These are phyloP conservation scores for Beroe forskalii DNA, from an alignment of 37 sponge, comb jelly and placozoan species.

Conservation along the genomic window DNA sequence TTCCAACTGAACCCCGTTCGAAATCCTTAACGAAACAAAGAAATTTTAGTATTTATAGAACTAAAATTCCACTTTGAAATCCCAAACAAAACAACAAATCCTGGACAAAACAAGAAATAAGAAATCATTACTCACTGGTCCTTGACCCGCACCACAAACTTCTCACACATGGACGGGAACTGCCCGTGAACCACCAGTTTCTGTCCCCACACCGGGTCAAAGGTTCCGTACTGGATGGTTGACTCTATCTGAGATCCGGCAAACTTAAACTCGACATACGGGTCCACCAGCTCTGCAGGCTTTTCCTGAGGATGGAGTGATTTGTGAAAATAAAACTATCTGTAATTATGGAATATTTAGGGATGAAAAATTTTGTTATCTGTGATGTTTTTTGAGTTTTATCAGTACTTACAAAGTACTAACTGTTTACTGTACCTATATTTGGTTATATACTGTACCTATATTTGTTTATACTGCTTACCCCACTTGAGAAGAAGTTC, in stretches of 20 bases:
- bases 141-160: conserved; percentile 49
- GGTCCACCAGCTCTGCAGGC: conserved; percentile 50
- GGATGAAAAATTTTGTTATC: too few species aligned
- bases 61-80: too few species aligned
- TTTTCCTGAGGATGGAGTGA: conserved; percentile 47
- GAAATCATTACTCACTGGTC: conserved; percentile 39
- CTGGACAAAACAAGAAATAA: too few species aligned
- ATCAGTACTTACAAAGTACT: background rate
- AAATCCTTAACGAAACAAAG: too few species aligned
- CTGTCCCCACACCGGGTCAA: conserved; percentile 50
- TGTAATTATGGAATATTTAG: too few species aligned
- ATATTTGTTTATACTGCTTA: too few species aligned
- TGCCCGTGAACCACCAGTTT: conserved; percentile 47
- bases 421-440: background rate
- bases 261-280: conserved; percentile 26
- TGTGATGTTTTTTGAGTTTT: too few species aligned
- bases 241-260: conserved; percentile 23
- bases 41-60: too few species aligned
- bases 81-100: too few species aligned
- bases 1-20: too few species aligned
- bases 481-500: conserved; percentile 53
- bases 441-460: too few species aligned
- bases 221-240: conserved; percentile 13
- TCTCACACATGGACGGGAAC: conserved; percentile 60
- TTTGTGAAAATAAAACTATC: too few species aligned